Percentiles rank a stretch among this genome's conserved stretches.
phyloP scores from a whole-genome alignment of 2,797 vertebrate species.

The Taeniopygia guttata region DNA sequence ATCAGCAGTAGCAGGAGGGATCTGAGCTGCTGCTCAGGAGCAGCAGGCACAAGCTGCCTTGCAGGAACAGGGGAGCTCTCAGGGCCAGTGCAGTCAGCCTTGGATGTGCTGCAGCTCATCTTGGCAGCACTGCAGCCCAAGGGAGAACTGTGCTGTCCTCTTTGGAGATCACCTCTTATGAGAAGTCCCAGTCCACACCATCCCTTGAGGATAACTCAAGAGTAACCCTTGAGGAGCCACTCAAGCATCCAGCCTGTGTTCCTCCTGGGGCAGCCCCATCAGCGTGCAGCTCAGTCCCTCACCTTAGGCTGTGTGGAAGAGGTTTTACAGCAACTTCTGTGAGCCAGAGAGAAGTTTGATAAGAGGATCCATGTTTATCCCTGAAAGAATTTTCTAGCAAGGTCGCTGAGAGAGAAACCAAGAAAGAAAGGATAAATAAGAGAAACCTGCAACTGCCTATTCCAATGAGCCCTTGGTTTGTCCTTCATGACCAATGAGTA shows the following conservation, averaged over 20 bases:
- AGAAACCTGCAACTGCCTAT: not conserved
- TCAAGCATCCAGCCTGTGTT: not conserved
- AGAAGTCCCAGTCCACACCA: not conserved
- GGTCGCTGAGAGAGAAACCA: not conserved
- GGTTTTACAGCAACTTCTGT: not conserved
- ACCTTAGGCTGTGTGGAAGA: not conserved
- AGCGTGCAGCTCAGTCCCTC: accelerated
- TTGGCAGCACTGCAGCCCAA: not conserved
- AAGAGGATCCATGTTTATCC: not conserved
- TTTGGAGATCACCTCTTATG: not conserved
- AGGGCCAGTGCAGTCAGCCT: not conserved
- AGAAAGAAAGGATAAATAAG: not conserved
- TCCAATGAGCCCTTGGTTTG: not conserved
- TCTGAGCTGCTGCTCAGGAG: not conserved
- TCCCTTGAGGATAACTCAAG: too few relatives aligned
- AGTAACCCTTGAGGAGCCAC: not conserved
- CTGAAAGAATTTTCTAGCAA: not conserved
- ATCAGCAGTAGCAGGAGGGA: accelerated
- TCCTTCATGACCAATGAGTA: accelerated
- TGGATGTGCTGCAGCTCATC: not conserved
- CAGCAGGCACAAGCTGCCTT: not conserved
- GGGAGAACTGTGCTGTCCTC: accelerated
- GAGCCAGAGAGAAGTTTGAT: not conserved
- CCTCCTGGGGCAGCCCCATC: not conserved
- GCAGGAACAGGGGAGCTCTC: not conserved